Base-by-base conservation (phyloP, 2,113 vertebrate genomes). In the Oryzias melastigma region DNA sequence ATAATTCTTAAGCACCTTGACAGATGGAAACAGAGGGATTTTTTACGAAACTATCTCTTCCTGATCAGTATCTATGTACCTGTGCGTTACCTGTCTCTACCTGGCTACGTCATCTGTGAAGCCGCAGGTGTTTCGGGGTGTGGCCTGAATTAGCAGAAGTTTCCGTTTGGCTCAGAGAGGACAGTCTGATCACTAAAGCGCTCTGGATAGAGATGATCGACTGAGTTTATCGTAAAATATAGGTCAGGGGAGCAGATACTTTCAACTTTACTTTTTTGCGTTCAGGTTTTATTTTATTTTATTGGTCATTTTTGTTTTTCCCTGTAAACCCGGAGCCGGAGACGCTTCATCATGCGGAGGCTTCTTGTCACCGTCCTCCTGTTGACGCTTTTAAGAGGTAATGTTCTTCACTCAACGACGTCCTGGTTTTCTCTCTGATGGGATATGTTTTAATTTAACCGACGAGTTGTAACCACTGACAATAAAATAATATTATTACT, bases 121-220 rank as follows among this genome's bases (percentile, higher is more conserved):
- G 56, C 0, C 5, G 50, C 65, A 89, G 88, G 89, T 90, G 84
- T 88, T 76, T 85, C 83, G 65, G 83, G 89, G 91, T 43, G 91
- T 84, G 85, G 87, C 66, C 70, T 41, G 4, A 55, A 54, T n/a
- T 3, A 10, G 50, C 12, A 17, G 16, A 24, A 18, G 29, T 35
- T 13, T 51, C 56, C 5, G 35, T 35, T 35, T 20, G 48, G 18
- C 17, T 1, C 16, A 18, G 13, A 43, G 18, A 51, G 1, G 46
- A 52, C 27, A 48, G 0, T 18, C 19, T 24, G 4, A 5, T 14
- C 50, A 29, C 18, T 3, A 16, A n/a, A 14, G 10, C 14, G 0
- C 13, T 12, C 16, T 19, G 22, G 49, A 20, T 3, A 12, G 45
- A 49, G 12, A 67, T 57, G 54, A 55, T 8, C 0, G 2, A 13